Conservation (phyloP, 2,888 invertebrate genomes). For the Euspilapteryx auroguttella region DNA sequence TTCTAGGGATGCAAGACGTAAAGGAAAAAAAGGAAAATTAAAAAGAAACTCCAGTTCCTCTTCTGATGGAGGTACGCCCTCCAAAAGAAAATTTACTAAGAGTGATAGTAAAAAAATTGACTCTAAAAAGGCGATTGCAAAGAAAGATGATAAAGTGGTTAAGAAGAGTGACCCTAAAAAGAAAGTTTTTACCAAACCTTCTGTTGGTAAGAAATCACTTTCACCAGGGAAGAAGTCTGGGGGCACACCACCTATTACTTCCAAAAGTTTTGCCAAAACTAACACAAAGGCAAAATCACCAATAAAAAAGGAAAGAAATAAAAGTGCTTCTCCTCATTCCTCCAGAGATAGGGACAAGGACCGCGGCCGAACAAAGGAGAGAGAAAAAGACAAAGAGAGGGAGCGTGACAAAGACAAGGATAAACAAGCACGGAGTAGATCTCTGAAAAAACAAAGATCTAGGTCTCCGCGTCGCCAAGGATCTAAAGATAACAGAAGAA, state of each 20-base stretch:
- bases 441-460: constrained; percentile 45
- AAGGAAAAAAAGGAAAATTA: constrained; percentile 51
- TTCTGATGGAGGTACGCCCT: constrained; percentile 63
- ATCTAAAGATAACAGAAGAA: constrained; percentile 40
- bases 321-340: constrained; percentile 36
- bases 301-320: constrained; percentile 38
- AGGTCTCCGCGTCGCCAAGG: constrained; percentile 38
- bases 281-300: constrained; percentile 45
- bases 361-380: constrained; percentile 43
- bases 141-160: constrained; percentile 40
- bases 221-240: constrained; percentile 54
- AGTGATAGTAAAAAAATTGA: constrained; percentile 32
- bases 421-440: constrained; percentile 50
- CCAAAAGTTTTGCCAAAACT: constrained; percentile 37
- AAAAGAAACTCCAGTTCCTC: constrained; percentile 66
- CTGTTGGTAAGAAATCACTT: constrained; percentile 46
- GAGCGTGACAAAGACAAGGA: constrained; percentile 53
- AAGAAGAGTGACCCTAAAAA: constrained; percentile 44
- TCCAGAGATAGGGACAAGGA: constrained; percentile 53
- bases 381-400: constrained; percentile 47
- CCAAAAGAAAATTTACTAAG: constrained; percentile 57
- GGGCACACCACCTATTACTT: constrained; percentile 49
- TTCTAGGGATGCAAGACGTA: constrained; percentile 49
- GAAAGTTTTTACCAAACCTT: constrained; percentile 29
- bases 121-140: constrained; percentile 36